phyloP scores from a whole-genome alignment of 2,888 invertebrate genomes.

The Lepidonotus clava region DNA sequence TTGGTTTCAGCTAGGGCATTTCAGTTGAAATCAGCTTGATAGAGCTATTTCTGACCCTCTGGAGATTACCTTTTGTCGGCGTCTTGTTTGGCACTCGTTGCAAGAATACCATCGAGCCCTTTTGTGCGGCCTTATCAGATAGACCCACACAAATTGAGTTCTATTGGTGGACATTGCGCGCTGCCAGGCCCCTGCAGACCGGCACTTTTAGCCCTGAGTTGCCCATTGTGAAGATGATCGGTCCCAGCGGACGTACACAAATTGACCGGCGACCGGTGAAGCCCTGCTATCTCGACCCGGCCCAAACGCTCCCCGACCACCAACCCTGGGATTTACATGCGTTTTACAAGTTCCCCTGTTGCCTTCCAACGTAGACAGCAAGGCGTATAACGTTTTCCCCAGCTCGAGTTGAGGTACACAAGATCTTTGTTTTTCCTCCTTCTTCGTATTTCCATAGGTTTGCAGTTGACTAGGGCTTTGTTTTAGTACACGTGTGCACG shows the following conservation, averaged over 20 bases:
- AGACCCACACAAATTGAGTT: background rate
- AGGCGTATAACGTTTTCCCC: too few species aligned
- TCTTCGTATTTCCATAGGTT: too few species aligned
- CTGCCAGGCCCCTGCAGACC: background rate
- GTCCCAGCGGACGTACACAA: conserved; percentile 19
- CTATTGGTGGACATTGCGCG: conserved; percentile 1
- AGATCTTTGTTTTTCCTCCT: too few species aligned
- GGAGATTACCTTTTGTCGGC: background rate
- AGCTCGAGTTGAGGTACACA: too few species aligned
- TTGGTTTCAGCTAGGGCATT: too few species aligned
- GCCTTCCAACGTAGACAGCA: too few species aligned
- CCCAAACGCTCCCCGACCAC: background rate
- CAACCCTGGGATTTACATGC: conserved; percentile 2
- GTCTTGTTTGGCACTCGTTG: background rate
- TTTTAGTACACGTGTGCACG: too few species aligned
- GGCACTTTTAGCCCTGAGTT: background rate
- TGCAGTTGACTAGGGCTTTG: too few species aligned
- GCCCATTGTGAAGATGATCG: background rate
- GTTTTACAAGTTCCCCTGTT: background rate
- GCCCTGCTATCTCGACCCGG: conserved; percentile 13
- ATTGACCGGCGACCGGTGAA: background rate
- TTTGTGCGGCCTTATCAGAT: background rate
- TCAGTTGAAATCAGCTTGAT: too few species aligned
- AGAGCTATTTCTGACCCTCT: too few species aligned
- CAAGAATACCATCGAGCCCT: background rate